phyloP scores from a whole-genome alignment of 2,113 vertebrate species.

The Actenoides lindsayi region DNA sequence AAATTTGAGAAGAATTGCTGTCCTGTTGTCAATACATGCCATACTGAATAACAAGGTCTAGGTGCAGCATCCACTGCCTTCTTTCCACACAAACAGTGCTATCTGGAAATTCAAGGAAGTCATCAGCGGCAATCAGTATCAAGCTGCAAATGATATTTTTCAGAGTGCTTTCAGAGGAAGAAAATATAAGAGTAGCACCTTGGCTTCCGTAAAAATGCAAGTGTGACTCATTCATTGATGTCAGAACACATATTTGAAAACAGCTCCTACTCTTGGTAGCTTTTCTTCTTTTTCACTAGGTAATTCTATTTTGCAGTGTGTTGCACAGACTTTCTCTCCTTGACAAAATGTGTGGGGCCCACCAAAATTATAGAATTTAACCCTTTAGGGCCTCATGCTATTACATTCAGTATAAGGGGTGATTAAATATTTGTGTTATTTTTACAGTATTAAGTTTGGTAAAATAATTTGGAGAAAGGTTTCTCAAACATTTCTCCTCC shows the following conservation, averaged over 20 bases:
- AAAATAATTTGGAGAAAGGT: not conserved
- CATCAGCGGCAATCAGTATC: not conserved
- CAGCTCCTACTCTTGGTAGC: not conserved
- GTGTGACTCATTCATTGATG: not conserved
- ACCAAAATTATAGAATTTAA: not conserved
- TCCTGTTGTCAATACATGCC: not conserved
- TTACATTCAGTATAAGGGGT: not conserved
- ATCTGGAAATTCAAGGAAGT: not conserved
- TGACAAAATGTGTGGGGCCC: not conserved
- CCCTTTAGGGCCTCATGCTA: not conserved
- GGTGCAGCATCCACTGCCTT: not conserved
- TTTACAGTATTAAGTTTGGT: not conserved
- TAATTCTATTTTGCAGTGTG: not conserved
- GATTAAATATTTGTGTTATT: not conserved
- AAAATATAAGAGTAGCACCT: not conserved
- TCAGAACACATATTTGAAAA: not conserved
- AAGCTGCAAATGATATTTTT: not conserved
- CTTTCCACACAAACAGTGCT: not conserved
- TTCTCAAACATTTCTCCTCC: not conserved
- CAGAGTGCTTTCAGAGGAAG: not conserved
- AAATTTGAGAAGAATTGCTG: not conserved
- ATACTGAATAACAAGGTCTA: not conserved
- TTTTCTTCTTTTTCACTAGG: not conserved
- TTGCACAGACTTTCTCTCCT: not conserved
- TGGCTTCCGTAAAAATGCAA: not conserved